phyloP scores from a whole-genome alignment of 2,113 vertebrate genomes.

The Xiphophorus maculatus region DNA sequence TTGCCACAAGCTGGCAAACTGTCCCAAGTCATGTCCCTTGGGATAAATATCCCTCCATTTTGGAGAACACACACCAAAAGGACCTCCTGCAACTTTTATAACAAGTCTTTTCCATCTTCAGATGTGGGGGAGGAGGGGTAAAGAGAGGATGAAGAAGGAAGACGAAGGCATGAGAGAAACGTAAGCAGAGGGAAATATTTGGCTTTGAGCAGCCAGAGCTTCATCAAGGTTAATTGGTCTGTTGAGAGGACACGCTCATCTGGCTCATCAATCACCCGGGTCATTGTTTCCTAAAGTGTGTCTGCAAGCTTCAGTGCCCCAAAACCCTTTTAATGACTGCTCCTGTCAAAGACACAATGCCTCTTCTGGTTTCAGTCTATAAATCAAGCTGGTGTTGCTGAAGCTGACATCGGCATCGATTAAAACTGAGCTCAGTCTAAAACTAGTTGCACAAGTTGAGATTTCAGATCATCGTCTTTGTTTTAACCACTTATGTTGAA shows the following conservation, averaged over 20 bases:
- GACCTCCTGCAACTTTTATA: slow-evolving; percentile 62
- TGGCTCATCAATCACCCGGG: slow-evolving; percentile 77
- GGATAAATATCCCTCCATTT: slow-evolving; percentile 65
- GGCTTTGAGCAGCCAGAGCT: slow-evolving; percentile 73
- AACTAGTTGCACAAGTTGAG: neutral
- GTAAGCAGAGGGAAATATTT: slow-evolving; percentile 74
- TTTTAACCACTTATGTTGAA: neutral
- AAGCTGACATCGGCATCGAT: slow-evolving; percentile 29
- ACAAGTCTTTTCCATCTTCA: slow-evolving; percentile 65
- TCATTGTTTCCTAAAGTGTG: slow-evolving; percentile 69
- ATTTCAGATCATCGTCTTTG: neutral
- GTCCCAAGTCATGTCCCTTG: slow-evolving; percentile 34
- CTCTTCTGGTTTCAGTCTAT: slow-evolving; percentile 55
- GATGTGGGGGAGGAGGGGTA: slow-evolving; percentile 19
- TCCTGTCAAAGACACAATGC: slow-evolving; percentile 57
- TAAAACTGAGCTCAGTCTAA: slow-evolving; percentile 31
- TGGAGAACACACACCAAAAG: slow-evolving; percentile 39
- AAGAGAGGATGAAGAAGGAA: neutral
- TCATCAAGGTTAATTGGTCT: slow-evolving; percentile 86
- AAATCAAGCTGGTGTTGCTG: slow-evolving; percentile 41
- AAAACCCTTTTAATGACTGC: slow-evolving; percentile 58
- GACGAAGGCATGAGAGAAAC: slow-evolving; percentile 24
- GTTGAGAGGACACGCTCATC: slow-evolving; percentile 76
- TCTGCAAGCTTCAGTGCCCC: slow-evolving; percentile 31
- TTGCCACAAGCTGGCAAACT: slow-evolving; percentile 49